Conservation (phyloP, 2,888 invertebrate species). For the Cetonia aurata region DNA sequence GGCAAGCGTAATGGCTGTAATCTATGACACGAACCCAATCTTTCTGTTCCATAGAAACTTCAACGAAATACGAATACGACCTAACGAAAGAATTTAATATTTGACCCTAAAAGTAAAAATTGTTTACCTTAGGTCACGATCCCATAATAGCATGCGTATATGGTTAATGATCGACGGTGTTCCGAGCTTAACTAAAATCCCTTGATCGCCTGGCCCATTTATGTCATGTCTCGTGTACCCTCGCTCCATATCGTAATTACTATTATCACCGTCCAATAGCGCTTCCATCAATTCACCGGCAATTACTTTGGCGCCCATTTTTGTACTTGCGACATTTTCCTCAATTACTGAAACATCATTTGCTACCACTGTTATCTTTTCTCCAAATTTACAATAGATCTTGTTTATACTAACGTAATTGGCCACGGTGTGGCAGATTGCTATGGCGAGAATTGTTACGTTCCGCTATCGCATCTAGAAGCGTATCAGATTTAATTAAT, state of each 20-base stretch:
- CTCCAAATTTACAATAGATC: background rate
- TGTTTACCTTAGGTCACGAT: conserved; percentile 83
- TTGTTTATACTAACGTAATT: conserved; percentile 71
- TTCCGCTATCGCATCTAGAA: conserved; percentile 94
- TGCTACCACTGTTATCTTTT: background rate
- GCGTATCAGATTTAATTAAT: conserved; percentile 88
- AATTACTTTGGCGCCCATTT: conserved; percentile 87
- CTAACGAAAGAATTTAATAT: conserved; percentile 61
- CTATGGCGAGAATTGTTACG: conserved; percentile 83
- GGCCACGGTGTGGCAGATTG: conserved; percentile 87
- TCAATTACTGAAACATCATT: conserved; percentile 76
- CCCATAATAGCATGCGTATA: conserved; percentile 93
- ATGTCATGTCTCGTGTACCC: conserved; percentile 75
- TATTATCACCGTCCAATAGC: conserved; percentile 89
- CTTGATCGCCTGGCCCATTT: conserved; percentile 73
- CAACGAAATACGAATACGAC: conserved; percentile 91
- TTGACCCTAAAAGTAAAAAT: too few relatives aligned
- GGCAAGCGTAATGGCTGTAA: conserved; percentile 91
- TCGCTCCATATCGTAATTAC: conserved; percentile 91
- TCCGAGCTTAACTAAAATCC: conserved; percentile 88
- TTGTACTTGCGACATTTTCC: conserved; percentile 90
- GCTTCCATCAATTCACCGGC: conserved; percentile 91
- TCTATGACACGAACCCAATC: conserved; percentile 96
- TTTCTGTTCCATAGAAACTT: conserved; percentile 94
- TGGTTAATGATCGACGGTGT: conserved; percentile 93